Evolutionary conservation across 2,888 invertebrate genomes (phyloP), one percentile per base, ranked within the genome.

Genomic region (Deroplatys truncata): DNA sequence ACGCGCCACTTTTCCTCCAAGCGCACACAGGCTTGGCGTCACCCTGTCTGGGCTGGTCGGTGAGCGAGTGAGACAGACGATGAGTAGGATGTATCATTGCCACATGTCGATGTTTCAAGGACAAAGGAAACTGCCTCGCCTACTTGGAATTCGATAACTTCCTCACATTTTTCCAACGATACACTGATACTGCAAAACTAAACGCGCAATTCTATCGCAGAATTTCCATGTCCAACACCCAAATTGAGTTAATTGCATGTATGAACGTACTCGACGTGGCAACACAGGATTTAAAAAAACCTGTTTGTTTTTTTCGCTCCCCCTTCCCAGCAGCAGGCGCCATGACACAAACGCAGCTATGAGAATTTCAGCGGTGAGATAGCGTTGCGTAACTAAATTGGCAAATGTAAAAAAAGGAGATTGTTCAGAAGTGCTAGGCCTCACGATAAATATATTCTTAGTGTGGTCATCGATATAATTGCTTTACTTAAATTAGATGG

Each of bases 31-130:
- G 96, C 95, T 96, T 95, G 97, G 97, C 97, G 97, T 97, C 97
- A 97, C 97, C 97, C 96, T 97, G 97, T 97, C 97, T 97, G 97
- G 97, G 96, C 95, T 96, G 96, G 96, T 95, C 96, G 94, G 93
- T 93, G 56, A 72, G 25, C 16, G 56, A 72, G 56, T 20, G 56
- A 72, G 56, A 72, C 16, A 72, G 43, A 95, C 96, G 93, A 91
- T 94, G 97, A 85, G 88, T 88, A 82, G 88, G 88, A 85, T 85
- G 88, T 88, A 88, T 88, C 88, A 88, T 96, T 97, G 96, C 95
- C 96, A 94, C 91, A 92, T 93, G 92, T 86, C 89, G 86, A 49
- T 28, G 35, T 83, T 85, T 89, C 84, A 82, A 89, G 84, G 89
- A 72, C 87, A 83, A 82, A 84, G 56, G 88, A 84, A 84, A 88